phyloP scores from a whole-genome alignment of 2,888 invertebrate genomes.

The Oxystoma pomonae region DNA sequence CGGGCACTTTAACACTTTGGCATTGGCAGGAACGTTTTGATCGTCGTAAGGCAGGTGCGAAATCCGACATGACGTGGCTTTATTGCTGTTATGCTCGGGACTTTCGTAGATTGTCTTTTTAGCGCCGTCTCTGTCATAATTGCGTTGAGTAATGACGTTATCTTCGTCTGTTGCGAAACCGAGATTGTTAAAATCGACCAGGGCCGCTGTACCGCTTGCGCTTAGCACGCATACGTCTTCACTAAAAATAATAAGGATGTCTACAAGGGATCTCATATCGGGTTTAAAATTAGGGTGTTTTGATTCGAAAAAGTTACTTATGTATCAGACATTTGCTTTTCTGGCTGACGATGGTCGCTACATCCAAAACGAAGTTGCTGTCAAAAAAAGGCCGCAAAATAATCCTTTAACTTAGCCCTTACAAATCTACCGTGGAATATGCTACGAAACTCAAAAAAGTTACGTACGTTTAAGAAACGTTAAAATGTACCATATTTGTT shows the following conservation, averaged over 20 bases:
- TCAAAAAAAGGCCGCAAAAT: too few species aligned
- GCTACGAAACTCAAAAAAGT: too few species aligned
- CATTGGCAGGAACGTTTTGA: slow-evolving; percentile 66
- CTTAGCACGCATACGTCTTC: slow-evolving; percentile 94
- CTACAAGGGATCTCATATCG: too few species aligned
- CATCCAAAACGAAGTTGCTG: too few species aligned
- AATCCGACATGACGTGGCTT: slow-evolving; percentile 32
- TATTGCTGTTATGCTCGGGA: slow-evolving; percentile 36
- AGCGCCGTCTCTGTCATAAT: slow-evolving; percentile 11
- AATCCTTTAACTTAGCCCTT: too few species aligned
- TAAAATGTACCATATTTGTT: too few species aligned
- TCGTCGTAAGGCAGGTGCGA: slow-evolving; percentile 86
- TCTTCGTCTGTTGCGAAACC: slow-evolving; percentile 35
- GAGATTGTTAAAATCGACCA: slow-evolving; percentile 59
- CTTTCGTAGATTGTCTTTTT: slow-evolving; percentile 36
- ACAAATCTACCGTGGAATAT: too few species aligned
- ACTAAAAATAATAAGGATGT: slow-evolving; percentile 60
- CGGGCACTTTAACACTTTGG: slow-evolving; percentile 68
- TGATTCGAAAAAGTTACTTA: too few species aligned
- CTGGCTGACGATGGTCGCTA: too few species aligned
- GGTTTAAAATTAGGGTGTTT: too few species aligned
- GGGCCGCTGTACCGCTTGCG: slow-evolving; percentile 90
- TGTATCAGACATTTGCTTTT: too few species aligned
- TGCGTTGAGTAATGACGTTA: slow-evolving; percentile 27
- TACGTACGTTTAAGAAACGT: too few species aligned